Base-by-base conservation (phyloP, 2,888 invertebrate species). In the Himalopsyche tibetana region DNA sequence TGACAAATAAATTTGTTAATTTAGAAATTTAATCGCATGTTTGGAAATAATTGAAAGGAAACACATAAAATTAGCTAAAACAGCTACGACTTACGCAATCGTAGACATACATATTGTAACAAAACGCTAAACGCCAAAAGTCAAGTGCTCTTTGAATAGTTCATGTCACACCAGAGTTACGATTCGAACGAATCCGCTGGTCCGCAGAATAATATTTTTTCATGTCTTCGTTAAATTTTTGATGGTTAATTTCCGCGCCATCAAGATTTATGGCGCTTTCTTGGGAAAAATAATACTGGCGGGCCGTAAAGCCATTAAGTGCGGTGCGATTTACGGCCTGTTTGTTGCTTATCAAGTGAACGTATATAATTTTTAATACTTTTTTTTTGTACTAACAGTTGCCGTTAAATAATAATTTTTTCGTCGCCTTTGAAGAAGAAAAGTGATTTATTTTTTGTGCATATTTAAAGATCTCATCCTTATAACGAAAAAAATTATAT, bases 141-240 rank as follows among this genome's bases (percentile, higher is more conserved):
- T 15, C 36, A 74, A 51, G 51, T 51, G 12, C 4, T 51, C 51
- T 3, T 51, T 74, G 12, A 9, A 15, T 15, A 4, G 74, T n/a
- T 80, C 80, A 42, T 80, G 80, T 80, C 45, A n/a, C 42, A 42
- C n/a, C 80, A 80, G 51, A 42, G 80, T 36, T 40, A 80, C 28
- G 80, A 80, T 80, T 80, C 51, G 28, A 42, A 42, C 19, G 45
- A 45, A 51, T 45, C 45, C 80, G 80, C 40, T 11, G 74, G 36
- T 36, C 74, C 74, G 74, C 36, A 38, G 15, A 74, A 74, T 74
- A 74, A 81, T 74, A 86, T 86, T 86, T 86, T 86, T 83, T 84
- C 82, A 84, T 82, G 82, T 56, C 45, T 42, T 80, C 82, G 80
- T 86, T 84, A 86, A 86, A 86, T 82, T 84, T 84, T 84, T 86